These are phyloP conservation scores for Cheirogaleus major DNA, from an alignment of 2,797 vertebrate species.

Conservation along the genomic window DNA sequence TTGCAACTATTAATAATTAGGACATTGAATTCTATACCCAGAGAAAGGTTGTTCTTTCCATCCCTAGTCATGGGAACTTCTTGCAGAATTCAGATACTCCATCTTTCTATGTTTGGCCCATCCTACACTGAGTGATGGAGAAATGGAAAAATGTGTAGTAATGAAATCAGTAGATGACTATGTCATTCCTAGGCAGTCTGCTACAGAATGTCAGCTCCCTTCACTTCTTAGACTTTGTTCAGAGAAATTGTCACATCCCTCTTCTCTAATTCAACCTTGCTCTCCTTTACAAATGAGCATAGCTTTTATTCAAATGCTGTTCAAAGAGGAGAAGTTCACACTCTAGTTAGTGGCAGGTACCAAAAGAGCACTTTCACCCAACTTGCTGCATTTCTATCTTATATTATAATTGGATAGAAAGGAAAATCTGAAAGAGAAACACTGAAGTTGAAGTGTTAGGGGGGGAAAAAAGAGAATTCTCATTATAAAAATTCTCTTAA, in stretches of 20 bases:
- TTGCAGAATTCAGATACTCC: background rate
- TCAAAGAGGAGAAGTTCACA: background rate
- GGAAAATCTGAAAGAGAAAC: background rate
- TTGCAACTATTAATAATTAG: background rate
- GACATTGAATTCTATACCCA: background rate
- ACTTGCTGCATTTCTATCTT: background rate
- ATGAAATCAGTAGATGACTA: background rate
- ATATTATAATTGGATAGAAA: background rate
- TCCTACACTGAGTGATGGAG: background rate
- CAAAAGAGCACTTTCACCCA: background rate
- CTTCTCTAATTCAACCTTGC: background rate
- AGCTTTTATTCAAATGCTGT: conserved; percentile 29
- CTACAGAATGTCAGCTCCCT: background rate
- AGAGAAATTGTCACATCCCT: background rate
- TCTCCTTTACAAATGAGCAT: background rate
- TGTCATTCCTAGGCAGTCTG: background rate
- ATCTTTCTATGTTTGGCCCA: background rate
- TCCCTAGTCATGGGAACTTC: background rate
- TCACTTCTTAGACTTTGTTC: conserved; percentile 1
- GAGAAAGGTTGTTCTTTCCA: background rate
- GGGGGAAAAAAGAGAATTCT: background rate
- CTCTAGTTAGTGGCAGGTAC: background rate
- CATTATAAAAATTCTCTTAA: background rate
- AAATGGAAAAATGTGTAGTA: background rate
- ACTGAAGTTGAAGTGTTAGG: background rate